Percentiles rank a stretch among this genome's conserved stretches.
phyloP scores from a whole-genome alignment of 23 tunicate species.

The Corella eumyota region DNA sequence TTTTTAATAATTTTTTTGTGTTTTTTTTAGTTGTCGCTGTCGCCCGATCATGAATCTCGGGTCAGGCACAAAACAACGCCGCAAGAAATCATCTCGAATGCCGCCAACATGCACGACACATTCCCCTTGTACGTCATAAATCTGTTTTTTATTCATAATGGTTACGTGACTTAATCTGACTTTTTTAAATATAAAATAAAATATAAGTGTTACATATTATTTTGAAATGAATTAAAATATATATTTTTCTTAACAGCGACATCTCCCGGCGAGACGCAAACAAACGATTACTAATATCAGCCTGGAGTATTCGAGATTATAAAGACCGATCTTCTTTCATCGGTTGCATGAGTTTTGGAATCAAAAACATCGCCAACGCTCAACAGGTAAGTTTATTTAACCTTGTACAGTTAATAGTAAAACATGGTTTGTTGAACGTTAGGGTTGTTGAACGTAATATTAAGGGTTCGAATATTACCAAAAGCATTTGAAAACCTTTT shows the following conservation, averaged over 20 bases:
- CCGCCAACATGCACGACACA: conserved; percentile 22
- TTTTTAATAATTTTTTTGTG: too few relatives aligned
- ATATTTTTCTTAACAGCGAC: conserved; percentile 12
- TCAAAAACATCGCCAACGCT: conserved; percentile 9
- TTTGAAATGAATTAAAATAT: background rate
- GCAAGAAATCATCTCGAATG: background rate
- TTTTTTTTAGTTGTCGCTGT: conserved; percentile 28
- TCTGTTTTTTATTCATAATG: background rate
- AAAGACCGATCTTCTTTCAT: conserved; percentile 14
- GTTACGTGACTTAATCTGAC: background rate
- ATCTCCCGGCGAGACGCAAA: conserved; percentile 1
- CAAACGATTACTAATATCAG: conserved; percentile 24
- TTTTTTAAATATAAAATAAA: too few relatives aligned
- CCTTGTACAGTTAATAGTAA: too few relatives aligned
- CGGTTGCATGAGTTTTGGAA: conserved; percentile 58
- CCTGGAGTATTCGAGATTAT: conserved; percentile 16
- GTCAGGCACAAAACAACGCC: conserved; percentile 27
- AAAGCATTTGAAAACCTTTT: too few relatives aligned
- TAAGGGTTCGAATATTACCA: too few relatives aligned
- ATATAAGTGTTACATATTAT: too few relatives aligned
- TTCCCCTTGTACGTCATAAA: conserved; percentile 47
- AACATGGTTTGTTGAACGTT: too few relatives aligned
- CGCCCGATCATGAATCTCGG: conserved; percentile 19
- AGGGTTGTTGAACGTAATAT: too few relatives aligned
- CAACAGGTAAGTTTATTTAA: conserved; percentile 12